Evolutionary conservation across 2,113 vertebrate genomes (phyloP).

Genomic region (Anser cygnoides): DNA sequence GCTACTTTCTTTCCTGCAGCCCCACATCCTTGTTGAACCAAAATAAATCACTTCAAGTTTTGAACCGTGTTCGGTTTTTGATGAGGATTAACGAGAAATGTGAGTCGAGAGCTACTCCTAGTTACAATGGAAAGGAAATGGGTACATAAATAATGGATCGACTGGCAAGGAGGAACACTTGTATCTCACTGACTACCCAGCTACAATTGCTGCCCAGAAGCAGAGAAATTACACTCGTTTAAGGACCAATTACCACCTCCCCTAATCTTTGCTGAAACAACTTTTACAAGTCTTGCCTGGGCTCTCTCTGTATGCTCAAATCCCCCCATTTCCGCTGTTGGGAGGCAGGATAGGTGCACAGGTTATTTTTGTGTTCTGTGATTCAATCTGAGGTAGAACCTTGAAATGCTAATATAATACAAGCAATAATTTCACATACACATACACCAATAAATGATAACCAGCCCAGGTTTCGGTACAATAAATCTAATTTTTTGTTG

Average conservation of each 20-base stretch:
- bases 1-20: neutral
- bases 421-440: neutral
- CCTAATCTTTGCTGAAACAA: neutral
- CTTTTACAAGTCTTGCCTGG: neutral
- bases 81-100: neutral
- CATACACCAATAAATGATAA: neutral
- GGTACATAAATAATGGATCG: neutral
- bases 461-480: neutral
- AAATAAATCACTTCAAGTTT: neutral
- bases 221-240: neutral
- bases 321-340: neutral
- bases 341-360: neutral
- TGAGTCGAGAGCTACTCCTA: neutral
- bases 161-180: neutral
- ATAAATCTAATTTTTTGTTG: neutral
- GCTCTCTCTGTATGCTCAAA: neutral
- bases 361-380: neutral
- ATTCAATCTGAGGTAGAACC: neutral
- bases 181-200: neutral
- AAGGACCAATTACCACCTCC: neutral
- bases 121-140: neutral
- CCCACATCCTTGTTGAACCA: neutral
- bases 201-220: neutral
- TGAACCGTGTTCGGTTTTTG: neutral
- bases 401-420: neutral